These are phyloP conservation scores for Augiades crinisus DNA, from an alignment of 2,888 invertebrate genomes.

Conservation along the genomic window DNA sequence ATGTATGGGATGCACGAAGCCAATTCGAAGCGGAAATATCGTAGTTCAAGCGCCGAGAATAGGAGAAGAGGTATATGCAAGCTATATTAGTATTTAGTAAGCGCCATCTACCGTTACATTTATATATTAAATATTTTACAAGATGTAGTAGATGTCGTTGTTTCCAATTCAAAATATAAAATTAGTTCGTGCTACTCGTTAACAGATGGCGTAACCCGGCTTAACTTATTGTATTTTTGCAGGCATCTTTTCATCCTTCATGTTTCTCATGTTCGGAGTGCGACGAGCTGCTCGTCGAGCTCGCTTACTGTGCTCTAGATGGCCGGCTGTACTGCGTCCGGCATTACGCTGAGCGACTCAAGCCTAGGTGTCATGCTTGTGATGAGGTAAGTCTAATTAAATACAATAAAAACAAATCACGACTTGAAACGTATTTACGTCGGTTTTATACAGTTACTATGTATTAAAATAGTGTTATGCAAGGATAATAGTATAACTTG, in stretches of 20 bases:
- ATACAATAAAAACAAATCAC: background rate
- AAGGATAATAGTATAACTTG: too few relatives aligned
- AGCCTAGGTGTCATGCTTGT: slow-evolving; percentile 97
- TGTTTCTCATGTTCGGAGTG: slow-evolving; percentile 96
- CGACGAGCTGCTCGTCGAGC: slow-evolving; percentile 95
- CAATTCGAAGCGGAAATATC: slow-evolving; percentile 90
- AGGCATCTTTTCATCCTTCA: slow-evolving; percentile 92
- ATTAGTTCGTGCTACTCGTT: slow-evolving; percentile 32
- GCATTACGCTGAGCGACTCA: slow-evolving; percentile 97
- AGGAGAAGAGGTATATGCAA: slow-evolving; percentile 80
- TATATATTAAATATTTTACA: background rate
- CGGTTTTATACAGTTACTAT: too few relatives aligned
- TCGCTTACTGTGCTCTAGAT: slow-evolving; percentile 96
- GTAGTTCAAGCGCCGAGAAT: slow-evolving; percentile 93
- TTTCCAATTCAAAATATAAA: background rate
- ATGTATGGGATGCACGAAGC: slow-evolving; percentile 91
- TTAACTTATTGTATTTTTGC: slow-evolving; percentile 22
- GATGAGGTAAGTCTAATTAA: slow-evolving; percentile 92
- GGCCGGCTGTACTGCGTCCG: slow-evolving; percentile 94
- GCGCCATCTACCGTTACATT: slow-evolving; percentile 37
- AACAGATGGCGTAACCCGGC: slow-evolving; percentile 40
- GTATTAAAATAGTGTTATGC: too few relatives aligned
- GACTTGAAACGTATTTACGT: too few relatives aligned
- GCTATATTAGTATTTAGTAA: slow-evolving; percentile 1
- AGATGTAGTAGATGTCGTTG: background rate